Conservation (phyloP, 2,113 vertebrate genomes). For the Gallinago jamesoni region DNA sequence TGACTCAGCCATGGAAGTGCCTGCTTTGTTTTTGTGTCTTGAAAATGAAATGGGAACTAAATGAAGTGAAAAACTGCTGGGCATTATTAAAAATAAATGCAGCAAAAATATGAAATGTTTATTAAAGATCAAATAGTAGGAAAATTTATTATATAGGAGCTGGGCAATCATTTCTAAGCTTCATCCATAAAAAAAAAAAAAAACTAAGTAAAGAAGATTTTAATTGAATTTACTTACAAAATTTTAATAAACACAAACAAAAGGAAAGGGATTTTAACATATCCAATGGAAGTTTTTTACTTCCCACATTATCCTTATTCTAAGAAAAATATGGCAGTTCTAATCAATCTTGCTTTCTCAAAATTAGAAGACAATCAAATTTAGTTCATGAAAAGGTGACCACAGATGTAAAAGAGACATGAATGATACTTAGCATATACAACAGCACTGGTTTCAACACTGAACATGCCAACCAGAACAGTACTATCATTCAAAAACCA, state of each 20-base stretch:
- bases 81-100: constrained; percentile 44
- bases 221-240: constrained; percentile 34
- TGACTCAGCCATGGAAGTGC: neutral
- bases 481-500: neutral
- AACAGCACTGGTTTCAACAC: neutral
- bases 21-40: constrained; percentile 14
- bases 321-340: neutral
- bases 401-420: neutral
- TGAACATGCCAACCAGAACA: neutral
- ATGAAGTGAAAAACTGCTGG: constrained; percentile 47
- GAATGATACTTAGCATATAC: neutral
- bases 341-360: neutral
- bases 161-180: constrained; percentile 34
- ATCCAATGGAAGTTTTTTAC: neutral
- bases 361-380: neutral
- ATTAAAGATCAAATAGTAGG: constrained; percentile 60
- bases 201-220: neutral
- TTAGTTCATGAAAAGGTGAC: neutral
- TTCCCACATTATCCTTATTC: neutral
- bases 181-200: neutral
- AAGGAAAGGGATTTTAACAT: neutral
- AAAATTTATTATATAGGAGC: constrained; percentile 56
- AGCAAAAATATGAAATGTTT: constrained; percentile 37
- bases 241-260: constrained; percentile 16
- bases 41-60: constrained; percentile 47